Base-by-base conservation (phyloP, 2,113 vertebrate species). In the Lepus timidus region DNA sequence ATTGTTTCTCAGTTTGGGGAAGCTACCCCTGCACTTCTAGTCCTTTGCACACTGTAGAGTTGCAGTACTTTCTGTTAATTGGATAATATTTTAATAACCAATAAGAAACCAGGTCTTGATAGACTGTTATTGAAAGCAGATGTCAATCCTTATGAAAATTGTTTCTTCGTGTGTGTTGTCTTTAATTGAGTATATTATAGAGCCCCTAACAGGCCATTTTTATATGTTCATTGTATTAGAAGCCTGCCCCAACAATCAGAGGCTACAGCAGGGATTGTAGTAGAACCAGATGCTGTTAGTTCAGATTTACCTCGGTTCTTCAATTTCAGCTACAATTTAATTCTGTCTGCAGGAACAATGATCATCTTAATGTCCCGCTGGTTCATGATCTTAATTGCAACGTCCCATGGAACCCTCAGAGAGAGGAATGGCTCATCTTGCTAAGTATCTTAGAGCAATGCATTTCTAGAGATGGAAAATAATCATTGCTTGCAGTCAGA, bases 301-400 rank as follows among this genome's bases (percentile, higher is more conserved):
- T 90, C 49, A 55, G 23, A 65, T 51, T 78, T 74, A 4, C 16
- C 52, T 52, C 9, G 23, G 55, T 80, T 61, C n/a, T 68, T 68
- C 25, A 25, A 1, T 1, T 9, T 6, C 3, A 1, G 39, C 16
- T 62, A 25, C 27, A 64, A 9, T 3, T 39, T 16, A 64, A 9
- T 3, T 39, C 20, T 44, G 29, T 55, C 61, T 25, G 19, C 4
- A 68, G 74, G 10, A 74, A 86, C 9, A 29, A 4, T 55, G 14
- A 51, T 44, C 73, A 39, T 36, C 64, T 87, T 29, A 17, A 36
- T 6, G 64, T 9, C 55, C 19, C 3, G 9, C 1, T 27, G 39
- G 31, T 51, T 12, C 6, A 17, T 2, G 31, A 70, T 10, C 14
- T 7, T 61, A 10, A 78, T 29, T 6, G 11, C 58, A n/a, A 51